Evolutionary conservation across 2,797 vertebrate genomes (phyloP).

Genomic region (Falco rusticolus): DNA sequence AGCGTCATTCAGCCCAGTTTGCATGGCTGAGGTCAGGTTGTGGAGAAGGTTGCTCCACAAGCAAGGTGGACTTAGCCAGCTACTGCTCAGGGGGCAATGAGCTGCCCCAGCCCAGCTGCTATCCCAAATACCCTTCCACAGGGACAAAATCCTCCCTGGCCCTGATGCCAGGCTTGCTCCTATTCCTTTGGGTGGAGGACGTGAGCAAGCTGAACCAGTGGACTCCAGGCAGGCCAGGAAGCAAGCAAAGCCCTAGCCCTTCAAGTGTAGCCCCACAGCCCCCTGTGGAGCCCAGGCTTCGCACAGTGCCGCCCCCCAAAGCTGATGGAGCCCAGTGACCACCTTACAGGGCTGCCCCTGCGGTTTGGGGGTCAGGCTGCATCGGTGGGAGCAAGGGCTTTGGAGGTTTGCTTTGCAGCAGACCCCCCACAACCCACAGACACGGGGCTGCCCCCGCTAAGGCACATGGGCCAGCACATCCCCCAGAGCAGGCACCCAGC

Average conservation of each 20-base stretch:
- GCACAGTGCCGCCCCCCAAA: neutral
- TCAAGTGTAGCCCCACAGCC: neutral
- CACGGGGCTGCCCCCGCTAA: fast-evolving
- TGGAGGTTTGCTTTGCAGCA: neutral
- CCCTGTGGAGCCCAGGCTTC: neutral
- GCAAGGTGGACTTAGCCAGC: neutral
- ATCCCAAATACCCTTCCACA: neutral
- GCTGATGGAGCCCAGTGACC: fast-evolving
- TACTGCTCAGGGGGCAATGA: fast-evolving
- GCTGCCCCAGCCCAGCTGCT: neutral
- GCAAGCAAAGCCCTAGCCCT: neutral
- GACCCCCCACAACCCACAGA: fast-evolving
- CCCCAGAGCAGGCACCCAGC: neutral
- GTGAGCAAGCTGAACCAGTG: neutral
- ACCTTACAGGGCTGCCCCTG: fast-evolving
- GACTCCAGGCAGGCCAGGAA: neutral
- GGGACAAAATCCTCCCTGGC: neutral
- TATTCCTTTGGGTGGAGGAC: neutral
- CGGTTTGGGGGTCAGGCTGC: neutral
- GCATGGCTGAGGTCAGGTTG: neutral
- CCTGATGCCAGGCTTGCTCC: fast-evolving
- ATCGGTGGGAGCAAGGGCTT: fast-evolving
- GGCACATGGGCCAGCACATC: fast-evolving
- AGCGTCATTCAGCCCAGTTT: neutral
- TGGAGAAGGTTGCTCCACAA: neutral